Percentiles rank a stretch among this genome's conserved stretches.
These are phyloP conservation scores for Acrossocheilus fasciatus DNA, from an alignment of 2,797 vertebrate species.

Conservation along the genomic window DNA sequence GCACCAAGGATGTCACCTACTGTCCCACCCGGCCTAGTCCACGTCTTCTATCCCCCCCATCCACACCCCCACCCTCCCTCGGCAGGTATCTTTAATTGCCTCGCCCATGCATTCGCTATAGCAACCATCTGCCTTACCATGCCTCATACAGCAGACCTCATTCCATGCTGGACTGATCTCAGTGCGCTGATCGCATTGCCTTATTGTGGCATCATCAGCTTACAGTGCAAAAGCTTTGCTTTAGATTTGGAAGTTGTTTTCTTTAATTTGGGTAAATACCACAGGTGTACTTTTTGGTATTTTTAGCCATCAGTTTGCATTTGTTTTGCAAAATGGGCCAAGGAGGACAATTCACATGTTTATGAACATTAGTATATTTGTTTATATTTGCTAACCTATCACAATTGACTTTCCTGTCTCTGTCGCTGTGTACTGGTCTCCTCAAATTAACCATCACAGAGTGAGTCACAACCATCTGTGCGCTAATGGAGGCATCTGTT, in stretches of 20 bases:
- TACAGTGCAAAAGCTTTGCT: slow-evolving; percentile 27
- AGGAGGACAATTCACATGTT: neutral
- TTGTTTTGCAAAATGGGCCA: slow-evolving; percentile 15
- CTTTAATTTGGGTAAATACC: slow-evolving; percentile 5
- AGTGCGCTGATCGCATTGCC: slow-evolving; percentile 2
- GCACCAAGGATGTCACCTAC: slow-evolving; percentile 82
- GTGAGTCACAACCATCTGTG: slow-evolving; percentile 57
- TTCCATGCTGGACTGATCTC: slow-evolving; percentile 56
- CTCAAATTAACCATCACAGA: slow-evolving; percentile 51
- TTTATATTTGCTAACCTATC: slow-evolving; percentile 35
- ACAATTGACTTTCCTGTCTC: slow-evolving; percentile 12
- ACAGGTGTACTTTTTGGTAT: neutral
- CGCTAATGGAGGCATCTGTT: slow-evolving; percentile 52
- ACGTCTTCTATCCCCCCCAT: slow-evolving; percentile 81
- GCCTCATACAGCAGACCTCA: slow-evolving; percentile 47
- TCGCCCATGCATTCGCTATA: slow-evolving; percentile 82
- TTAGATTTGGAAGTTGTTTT: slow-evolving; percentile 3
- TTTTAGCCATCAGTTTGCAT: neutral
- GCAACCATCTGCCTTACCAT: slow-evolving; percentile 66
- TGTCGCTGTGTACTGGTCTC: slow-evolving; percentile 31
- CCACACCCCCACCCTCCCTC: slow-evolving; percentile 91
- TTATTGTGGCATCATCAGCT: slow-evolving; percentile 37
- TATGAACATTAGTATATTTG: slow-evolving; percentile 27
- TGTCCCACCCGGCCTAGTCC: slow-evolving; percentile 76
- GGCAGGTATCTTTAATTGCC: slow-evolving; percentile 97